phyloP scores from a whole-genome alignment of 2,797 vertebrate species.

The Rallus crepitans region DNA sequence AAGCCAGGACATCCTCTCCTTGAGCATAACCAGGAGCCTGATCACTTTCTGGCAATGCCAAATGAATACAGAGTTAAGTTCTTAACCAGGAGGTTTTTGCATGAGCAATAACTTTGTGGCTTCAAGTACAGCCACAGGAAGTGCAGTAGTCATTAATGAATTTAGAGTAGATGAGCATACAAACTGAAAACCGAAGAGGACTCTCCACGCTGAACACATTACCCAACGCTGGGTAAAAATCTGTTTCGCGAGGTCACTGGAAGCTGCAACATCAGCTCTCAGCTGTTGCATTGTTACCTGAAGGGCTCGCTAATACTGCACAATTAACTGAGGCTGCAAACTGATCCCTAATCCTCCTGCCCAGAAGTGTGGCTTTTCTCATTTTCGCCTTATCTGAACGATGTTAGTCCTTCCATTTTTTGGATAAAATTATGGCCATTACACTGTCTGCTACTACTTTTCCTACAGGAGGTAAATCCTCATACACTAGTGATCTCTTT shows the following conservation, averaged over 20 bases:
- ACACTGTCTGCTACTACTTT: not conserved
- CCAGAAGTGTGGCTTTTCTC: not conserved
- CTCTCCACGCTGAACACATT: not conserved
- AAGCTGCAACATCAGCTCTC: not conserved
- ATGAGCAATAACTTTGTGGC: not conserved
- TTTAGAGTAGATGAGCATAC: not conserved
- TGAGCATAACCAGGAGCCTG: not conserved
- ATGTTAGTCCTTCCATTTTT: not conserved
- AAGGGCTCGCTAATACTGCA: not conserved
- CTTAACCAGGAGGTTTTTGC: not conserved
- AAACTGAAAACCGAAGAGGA: not conserved
- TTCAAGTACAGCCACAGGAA: not conserved
- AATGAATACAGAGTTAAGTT: not conserved
- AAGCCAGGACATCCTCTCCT: not conserved
- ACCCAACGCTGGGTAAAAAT: not conserved
- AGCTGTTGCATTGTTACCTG: not conserved
- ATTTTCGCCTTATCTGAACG: not conserved
- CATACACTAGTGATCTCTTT: not conserved
- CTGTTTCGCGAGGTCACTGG: not conserved
- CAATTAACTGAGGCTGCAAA: not conserved
- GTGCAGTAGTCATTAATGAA: not conserved
- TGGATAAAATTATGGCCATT: not conserved
- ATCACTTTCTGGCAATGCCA: not conserved
- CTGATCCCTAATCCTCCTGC: not conserved
- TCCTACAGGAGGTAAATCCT: not conserved